Conservation (phyloP, 2,797 vertebrate genomes). For the Pseudomugil gertrudae region DNA sequence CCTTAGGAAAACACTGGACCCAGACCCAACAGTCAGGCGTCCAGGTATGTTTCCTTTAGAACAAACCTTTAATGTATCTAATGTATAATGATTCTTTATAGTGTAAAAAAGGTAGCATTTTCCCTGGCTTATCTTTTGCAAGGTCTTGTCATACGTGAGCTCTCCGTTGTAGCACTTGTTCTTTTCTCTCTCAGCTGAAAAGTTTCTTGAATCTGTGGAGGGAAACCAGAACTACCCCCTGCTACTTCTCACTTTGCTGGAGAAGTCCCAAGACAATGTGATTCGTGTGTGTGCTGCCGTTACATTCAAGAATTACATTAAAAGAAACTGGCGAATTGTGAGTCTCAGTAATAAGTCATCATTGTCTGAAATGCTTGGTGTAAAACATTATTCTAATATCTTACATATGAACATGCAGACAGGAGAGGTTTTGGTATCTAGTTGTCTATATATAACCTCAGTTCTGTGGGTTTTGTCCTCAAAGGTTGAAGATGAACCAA, state of each 20-base stretch:
- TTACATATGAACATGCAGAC: background rate
- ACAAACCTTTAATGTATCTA: background rate
- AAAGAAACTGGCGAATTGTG: constrained; percentile 99
- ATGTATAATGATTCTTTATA: background rate
- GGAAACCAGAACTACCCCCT: constrained; percentile 95
- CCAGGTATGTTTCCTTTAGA: constrained; percentile 83
- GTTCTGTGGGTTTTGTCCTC: constrained; percentile 16
- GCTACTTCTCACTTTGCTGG: constrained; percentile 91
- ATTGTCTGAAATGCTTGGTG: background rate
- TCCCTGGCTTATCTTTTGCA: background rate
- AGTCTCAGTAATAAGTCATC: constrained; percentile 65
- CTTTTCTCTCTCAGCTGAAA: constrained; percentile 86
- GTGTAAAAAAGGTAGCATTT: background rate
- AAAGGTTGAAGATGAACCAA: constrained; percentile 94
- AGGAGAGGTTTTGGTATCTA: background rate
- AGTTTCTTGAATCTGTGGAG: constrained; percentile 97
- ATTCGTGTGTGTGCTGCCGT: constrained; percentile 97
- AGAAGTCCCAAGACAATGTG: constrained; percentile 96
- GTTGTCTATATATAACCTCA: background rate
- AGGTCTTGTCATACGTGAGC: background rate
- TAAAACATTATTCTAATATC: too few relatives aligned
- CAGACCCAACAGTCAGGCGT: constrained; percentile 92
- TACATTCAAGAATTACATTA: constrained; percentile 99
- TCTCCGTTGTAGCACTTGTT: background rate
- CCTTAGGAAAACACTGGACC: constrained; percentile 94